phyloP scores from a whole-genome alignment of 2,797 vertebrate genomes.

The Triplophysa yarkandensis region DNA sequence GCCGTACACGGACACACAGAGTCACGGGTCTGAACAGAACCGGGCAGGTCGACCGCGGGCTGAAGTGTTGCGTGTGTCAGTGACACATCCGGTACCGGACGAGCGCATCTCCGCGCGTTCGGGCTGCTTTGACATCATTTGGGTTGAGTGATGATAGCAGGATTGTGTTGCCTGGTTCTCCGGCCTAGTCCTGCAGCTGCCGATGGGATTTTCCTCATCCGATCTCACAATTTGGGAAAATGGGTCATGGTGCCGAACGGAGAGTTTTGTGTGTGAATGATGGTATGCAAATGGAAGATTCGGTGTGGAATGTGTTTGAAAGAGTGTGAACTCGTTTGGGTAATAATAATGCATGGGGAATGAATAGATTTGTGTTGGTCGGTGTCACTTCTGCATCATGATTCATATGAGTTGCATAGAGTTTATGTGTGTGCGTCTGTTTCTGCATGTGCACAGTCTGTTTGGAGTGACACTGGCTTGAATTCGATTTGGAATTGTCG shows the following conservation, averaged over 20 bases:
- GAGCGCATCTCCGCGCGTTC: slow-evolving; percentile 51
- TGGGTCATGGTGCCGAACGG: slow-evolving; percentile 65
- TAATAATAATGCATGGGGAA: slow-evolving; percentile 8
- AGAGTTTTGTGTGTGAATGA: slow-evolving; percentile 49
- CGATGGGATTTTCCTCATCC: slow-evolving; percentile 75
- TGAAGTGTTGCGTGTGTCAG: slow-evolving; percentile 25
- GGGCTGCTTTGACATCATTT: slow-evolving; percentile 53
- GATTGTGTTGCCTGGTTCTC: slow-evolving; percentile 74
- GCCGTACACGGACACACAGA: slow-evolving; percentile 65
- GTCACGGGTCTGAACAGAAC: slow-evolving; percentile 67
- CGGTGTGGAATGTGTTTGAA: slow-evolving; percentile 37
- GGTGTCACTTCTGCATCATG: too few relatives aligned
- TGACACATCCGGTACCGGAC: slow-evolving; percentile 51
- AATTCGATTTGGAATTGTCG: too few relatives aligned
- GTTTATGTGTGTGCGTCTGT: slow-evolving; percentile 49
- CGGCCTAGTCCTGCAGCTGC: slow-evolving; percentile 80
- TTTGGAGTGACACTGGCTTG: too few relatives aligned
- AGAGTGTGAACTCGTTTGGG: slow-evolving; percentile 60
- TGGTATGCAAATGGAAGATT: slow-evolving; percentile 78
- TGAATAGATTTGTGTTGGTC: too few relatives aligned
- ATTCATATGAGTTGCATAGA: too few relatives aligned
- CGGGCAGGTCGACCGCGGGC: slow-evolving; percentile 67
- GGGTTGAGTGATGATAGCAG: slow-evolving; percentile 64
- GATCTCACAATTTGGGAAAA: slow-evolving; percentile 76
- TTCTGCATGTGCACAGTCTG: too few relatives aligned